These are phyloP conservation scores for Odontamblyopus lacepedii DNA, from an alignment of 2,797 vertebrate species.

Conservation along the genomic window DNA sequence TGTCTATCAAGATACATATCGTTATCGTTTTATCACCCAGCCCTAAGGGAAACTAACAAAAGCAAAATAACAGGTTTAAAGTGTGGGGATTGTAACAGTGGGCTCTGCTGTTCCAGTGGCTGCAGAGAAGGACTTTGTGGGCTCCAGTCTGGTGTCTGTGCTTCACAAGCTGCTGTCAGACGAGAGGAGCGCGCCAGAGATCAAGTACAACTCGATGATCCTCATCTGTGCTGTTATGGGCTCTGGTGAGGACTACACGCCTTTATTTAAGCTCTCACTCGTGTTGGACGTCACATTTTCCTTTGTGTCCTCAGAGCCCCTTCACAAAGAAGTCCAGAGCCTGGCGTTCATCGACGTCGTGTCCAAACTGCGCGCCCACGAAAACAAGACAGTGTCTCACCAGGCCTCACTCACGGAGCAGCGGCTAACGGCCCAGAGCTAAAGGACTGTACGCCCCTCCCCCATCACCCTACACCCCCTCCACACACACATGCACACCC, in stretches of 20 bases:
- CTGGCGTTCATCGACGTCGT: constrained; percentile 92
- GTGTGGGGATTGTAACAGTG: not conserved
- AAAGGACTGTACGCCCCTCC: constrained; percentile 76
- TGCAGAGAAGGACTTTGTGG: constrained; percentile 94
- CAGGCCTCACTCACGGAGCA: constrained; percentile 98
- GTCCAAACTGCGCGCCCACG: constrained; percentile 92
- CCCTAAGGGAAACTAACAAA: not conserved
- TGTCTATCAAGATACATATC: no score
- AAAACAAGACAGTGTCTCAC: constrained; percentile 98
- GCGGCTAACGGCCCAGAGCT: constrained; percentile 95
- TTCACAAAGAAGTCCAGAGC: constrained; percentile 92
- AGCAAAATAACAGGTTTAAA: not conserved
- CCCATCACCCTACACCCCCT: constrained; percentile 16
- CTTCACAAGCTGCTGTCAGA: constrained; percentile 96
- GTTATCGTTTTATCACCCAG: no score
- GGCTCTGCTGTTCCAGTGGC: constrained; percentile 72
- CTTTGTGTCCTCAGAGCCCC: constrained; percentile 80
- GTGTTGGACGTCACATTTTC: not conserved
- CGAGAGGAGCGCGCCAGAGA: constrained; percentile 94
- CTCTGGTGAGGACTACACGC: constrained; percentile 82
- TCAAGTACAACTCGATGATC: constrained; percentile 99
- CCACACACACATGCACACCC: constrained; percentile 29
- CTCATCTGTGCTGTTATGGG: constrained; percentile 94
- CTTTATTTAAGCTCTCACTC: not conserved
- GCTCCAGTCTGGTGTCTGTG: constrained; percentile 88